Percentiles rank a stretch among this genome's conserved stretches.
Evolutionary conservation across 1,140 invertebrate genomes (phyloP).

Genomic region (Drosophila ironensis): DNA sequence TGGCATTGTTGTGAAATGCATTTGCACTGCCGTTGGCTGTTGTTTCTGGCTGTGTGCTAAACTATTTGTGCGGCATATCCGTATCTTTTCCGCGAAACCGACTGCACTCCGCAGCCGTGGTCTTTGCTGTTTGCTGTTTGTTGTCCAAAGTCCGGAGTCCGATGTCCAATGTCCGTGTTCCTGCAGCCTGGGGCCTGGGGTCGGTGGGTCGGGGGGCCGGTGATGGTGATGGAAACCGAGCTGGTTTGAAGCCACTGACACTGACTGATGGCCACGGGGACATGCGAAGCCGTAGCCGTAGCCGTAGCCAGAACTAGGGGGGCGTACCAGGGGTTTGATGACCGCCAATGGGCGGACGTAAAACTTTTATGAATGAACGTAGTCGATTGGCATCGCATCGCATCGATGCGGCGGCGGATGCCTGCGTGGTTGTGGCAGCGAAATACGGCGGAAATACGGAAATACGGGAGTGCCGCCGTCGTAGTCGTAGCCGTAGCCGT

Average conservation of each 20-base stretch:
- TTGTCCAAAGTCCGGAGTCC: too few relatives aligned
- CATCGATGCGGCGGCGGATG: constrained; percentile 33
- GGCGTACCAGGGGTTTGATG: not conserved
- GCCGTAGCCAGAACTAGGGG: not conserved
- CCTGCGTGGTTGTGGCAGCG: not conserved
- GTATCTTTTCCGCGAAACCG: too few relatives aligned
- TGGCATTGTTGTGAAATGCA: too few relatives aligned
- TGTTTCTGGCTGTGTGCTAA: too few relatives aligned
- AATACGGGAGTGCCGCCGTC: not conserved
- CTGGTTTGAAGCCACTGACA: not conserved
- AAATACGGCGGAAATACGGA: constrained; percentile 7
- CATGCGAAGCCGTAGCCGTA: too few relatives aligned
- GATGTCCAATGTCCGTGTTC: too few relatives aligned
- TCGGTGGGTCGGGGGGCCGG: not conserved
- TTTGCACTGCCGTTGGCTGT: too few relatives aligned
- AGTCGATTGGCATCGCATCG: constrained; percentile 44
- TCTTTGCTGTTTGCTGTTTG: too few relatives aligned
- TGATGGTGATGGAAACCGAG: not conserved
- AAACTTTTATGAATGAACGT: constrained; percentile 69
- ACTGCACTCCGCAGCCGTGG: too few relatives aligned
- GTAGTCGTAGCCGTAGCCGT: not conserved
- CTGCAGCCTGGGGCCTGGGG: too few relatives aligned
- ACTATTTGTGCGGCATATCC: too few relatives aligned
- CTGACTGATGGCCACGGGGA: constrained; percentile 12
- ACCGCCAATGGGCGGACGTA: constrained; percentile 14